Conservation (phyloP, 2,888 invertebrate genomes). For the Myopa testacea region DNA sequence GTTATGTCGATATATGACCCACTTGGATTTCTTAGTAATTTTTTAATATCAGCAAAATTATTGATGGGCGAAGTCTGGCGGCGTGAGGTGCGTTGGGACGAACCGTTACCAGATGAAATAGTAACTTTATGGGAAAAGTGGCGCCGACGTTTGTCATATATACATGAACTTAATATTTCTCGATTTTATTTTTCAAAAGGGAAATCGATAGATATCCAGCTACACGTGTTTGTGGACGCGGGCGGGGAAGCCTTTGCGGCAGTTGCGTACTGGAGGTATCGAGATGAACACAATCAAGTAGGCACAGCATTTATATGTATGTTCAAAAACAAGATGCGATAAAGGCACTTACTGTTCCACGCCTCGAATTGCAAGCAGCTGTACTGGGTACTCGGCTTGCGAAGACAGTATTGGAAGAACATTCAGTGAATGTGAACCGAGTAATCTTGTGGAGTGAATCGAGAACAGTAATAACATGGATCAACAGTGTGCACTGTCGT, state of each 20-base stretch:
- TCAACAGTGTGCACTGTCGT: not conserved
- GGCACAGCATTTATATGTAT: not conserved
- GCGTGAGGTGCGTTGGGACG: not conserved
- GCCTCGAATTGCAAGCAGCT: conserved; percentile 18
- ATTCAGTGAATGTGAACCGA: not conserved
- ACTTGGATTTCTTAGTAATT: conserved; percentile 6
- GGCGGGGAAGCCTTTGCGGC: conserved; percentile 16
- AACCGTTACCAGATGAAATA: conserved; percentile 3
- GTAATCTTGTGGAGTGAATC: not conserved
- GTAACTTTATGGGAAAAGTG: not conserved
- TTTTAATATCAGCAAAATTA: conserved; percentile 18
- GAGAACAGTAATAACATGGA: not conserved
- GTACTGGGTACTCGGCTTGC: conserved; percentile 16
- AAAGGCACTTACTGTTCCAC: not conserved
- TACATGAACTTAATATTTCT: not conserved
- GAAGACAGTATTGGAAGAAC: not conserved
- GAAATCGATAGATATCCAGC: not conserved
- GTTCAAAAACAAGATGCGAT: conserved; percentile 10
- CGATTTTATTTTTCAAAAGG: conserved; percentile 32
- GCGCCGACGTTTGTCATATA: not conserved
- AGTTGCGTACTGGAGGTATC: conserved; percentile 8
- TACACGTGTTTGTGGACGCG: not conserved
- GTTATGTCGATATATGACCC: conserved; percentile 19
- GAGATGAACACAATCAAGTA: not conserved
- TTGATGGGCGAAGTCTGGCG: conserved; percentile 14